Conservation (phyloP, 2,797 vertebrate genomes). For the Manis crassicaudata region DNA sequence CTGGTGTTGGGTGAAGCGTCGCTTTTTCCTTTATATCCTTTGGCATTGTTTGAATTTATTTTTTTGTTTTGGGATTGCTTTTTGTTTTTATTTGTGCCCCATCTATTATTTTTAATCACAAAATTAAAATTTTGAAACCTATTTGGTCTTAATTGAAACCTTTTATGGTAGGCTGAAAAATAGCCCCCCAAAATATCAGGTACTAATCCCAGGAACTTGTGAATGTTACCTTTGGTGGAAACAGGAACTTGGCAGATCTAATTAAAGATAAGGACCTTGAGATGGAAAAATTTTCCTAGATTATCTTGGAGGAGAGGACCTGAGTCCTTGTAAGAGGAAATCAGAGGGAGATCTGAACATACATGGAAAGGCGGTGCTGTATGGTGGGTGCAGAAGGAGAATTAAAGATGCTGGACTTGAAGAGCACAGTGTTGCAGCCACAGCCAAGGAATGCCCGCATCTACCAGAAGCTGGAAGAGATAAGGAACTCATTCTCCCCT, state of each 20-base stretch:
- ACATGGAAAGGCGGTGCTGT: not conserved
- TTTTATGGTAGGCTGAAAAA: not conserved
- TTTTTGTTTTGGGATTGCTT: too few relatives aligned
- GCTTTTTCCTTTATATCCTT: not conserved
- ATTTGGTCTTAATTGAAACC: not conserved
- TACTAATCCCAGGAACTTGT: not conserved
- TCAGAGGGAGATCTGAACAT: not conserved
- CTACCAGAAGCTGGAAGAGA: not conserved
- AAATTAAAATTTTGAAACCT: not conserved
- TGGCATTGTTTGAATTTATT: not conserved
- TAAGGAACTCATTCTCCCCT: not conserved
- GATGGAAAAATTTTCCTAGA: not conserved
- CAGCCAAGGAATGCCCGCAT: not conserved
- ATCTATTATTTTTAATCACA: not conserved
- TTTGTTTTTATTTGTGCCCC: not conserved
- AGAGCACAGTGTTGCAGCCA: not conserved
- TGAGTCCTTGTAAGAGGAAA: not conserved
- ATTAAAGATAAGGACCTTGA: not conserved
- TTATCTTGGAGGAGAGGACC: not conserved
- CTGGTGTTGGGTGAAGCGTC: not conserved
- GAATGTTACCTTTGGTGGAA: not conserved
- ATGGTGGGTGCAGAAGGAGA: not conserved
- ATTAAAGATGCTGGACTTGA: not conserved
- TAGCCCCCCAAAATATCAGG: not conserved
- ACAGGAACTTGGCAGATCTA: not conserved